Percentiles rank a stretch among this genome's conserved stretches.
Evolutionary conservation across 2,888 invertebrate species (phyloP).

Genomic region (Drosophila acutilabella): DNA sequence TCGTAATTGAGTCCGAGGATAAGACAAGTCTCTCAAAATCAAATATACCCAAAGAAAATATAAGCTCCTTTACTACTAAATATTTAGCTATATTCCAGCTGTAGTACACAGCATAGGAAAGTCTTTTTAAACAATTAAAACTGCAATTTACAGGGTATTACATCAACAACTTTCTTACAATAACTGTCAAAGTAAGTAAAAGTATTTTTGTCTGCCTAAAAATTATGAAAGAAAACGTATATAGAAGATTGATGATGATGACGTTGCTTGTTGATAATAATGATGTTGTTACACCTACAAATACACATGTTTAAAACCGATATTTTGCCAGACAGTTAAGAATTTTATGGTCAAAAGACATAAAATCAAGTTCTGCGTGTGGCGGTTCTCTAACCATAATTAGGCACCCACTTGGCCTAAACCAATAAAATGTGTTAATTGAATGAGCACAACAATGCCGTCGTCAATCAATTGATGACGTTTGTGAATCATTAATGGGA

Average conservation of each 20-base stretch:
- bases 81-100: no score
- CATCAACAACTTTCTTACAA: background rate
- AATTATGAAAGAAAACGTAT: conserved; percentile 66
- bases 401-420: conserved; percentile 55
- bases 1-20: no score
- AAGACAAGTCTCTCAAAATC: no score
- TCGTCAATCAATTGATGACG: conserved; percentile 65
- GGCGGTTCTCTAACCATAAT: conserved; percentile 51
- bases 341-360: conserved; percentile 68
- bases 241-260: conserved; percentile 37
- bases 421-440: conserved; percentile 81
- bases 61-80: no score
- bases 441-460: conserved; percentile 71
- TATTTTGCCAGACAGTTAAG: conserved; percentile 46
- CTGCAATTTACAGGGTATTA: conserved; percentile 3
- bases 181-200: conserved; percentile 30
- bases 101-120: no score
- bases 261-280: conserved; percentile 1
- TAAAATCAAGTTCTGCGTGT: conserved; percentile 63
- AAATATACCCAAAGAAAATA: no score
- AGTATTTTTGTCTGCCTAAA: conserved; percentile 38
- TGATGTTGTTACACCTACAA: conserved; percentile 43
- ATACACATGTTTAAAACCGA: conserved; percentile 10
- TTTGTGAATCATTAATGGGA: conserved; percentile 59
- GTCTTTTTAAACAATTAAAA: background rate